Percentiles rank a stretch among this genome's conserved stretches.
Evolutionary conservation across 2,888 invertebrate genomes (phyloP).

Genomic region (Rambutsinella grinnellia): DNA sequence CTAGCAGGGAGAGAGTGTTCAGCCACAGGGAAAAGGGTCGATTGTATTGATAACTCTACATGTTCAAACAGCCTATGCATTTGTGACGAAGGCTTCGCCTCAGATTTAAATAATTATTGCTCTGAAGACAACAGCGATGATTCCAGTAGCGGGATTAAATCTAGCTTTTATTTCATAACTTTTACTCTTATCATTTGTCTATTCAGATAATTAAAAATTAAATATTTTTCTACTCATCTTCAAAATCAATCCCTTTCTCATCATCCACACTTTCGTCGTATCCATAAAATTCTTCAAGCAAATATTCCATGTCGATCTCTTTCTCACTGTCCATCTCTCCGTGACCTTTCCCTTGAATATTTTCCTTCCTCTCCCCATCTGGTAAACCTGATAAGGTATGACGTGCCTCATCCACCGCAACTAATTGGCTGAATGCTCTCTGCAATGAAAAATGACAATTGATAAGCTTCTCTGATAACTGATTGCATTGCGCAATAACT

Average conservation of each 20-base stretch:
- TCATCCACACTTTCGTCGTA: conserved; percentile 18
- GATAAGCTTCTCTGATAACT: neutral
- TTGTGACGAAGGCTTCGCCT: neutral
- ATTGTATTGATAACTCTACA: conserved; percentile 7
- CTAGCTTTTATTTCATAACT: no score
- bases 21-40: neutral
- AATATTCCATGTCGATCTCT: conserved; percentile 8
- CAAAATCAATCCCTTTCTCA: conserved; percentile 8
- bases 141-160: no score
- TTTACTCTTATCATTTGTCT: no score
- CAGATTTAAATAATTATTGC: neutral
- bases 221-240: neutral
- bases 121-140: neutral
- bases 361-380: neutral
- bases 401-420: conserved; percentile 1
- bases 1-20: neutral
- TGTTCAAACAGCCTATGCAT: conserved; percentile 3
- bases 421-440: conserved; percentile 33
- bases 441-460: conserved; percentile 14
- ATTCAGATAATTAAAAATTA: neutral
- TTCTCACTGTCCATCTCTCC: conserved; percentile 10
- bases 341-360: neutral
- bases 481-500: neutral
- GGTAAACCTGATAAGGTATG: neutral
- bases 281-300: conserved; percentile 29